Conservation (phyloP, 2,113 vertebrate species). For the Falcunculus frontatus region DNA sequence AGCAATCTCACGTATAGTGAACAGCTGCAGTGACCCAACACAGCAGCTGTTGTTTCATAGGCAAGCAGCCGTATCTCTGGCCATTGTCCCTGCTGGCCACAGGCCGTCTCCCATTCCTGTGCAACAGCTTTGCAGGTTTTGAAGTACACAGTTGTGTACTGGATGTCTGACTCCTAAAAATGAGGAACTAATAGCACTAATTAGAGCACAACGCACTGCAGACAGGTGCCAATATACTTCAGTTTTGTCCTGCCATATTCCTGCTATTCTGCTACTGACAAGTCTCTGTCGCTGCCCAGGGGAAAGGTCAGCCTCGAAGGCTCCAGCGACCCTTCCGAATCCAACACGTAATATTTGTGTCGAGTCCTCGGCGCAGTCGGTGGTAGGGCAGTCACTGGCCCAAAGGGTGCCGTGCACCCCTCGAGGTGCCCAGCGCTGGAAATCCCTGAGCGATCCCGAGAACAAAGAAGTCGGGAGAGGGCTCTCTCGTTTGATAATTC, state of each 20-base stretch:
- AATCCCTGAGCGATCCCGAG: no score
- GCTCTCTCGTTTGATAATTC: no score
- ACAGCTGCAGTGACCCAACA: rapidly evolving
- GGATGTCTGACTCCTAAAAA: background rate
- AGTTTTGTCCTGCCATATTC: background rate
- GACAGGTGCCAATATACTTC: background rate
- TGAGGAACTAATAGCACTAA: background rate
- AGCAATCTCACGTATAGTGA: rapidly evolving
- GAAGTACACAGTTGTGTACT: background rate
- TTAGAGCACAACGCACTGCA: background rate
- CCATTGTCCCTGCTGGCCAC: rapidly evolving
- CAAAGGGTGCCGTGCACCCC: no score
- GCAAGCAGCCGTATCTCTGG: rapidly evolving
- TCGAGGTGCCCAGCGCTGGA: no score
- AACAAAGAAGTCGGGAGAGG: no score
- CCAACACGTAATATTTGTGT: no score
- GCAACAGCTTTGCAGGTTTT: background rate
- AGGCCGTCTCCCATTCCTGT: rapidly evolving
- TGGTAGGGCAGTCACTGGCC: no score
- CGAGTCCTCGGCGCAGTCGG: no score
- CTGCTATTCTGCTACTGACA: background rate
- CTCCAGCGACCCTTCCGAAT: no score
- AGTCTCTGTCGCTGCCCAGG: no score
- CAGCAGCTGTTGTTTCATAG: background rate
- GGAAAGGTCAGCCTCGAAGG: no score